Conservation (phyloP, 1,140 invertebrate genomes). For the Neuroterus valhalla region DNA sequence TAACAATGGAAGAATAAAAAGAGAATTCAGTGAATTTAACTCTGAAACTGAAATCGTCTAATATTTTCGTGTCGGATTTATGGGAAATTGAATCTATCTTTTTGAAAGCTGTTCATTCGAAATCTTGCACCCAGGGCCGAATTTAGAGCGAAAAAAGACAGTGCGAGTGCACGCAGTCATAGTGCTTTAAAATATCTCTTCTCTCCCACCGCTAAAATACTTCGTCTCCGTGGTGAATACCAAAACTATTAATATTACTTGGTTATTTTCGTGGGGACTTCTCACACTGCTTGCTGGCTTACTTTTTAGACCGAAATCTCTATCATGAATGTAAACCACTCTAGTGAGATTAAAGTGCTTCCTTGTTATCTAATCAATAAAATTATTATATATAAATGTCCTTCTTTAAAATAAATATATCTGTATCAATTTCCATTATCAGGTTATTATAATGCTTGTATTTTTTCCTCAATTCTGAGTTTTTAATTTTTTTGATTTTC, state of each 20-base stretch:
- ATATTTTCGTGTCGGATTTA: not conserved
- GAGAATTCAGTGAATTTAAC: not conserved
- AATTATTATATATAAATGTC: too few relatives aligned
- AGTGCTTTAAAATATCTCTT: slow-evolving; percentile 63
- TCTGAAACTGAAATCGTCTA: not conserved
- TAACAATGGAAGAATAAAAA: not conserved
- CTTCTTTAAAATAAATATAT: too few relatives aligned
- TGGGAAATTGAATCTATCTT: not conserved
- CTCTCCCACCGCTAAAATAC: slow-evolving; percentile 48
- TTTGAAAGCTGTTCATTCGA: not conserved
- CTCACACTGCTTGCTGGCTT: slow-evolving; percentile 48
- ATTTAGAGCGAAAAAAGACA: slow-evolving; percentile 53
- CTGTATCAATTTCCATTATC: too few relatives aligned
- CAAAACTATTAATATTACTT: slow-evolving; percentile 67
- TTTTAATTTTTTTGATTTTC: too few relatives aligned
- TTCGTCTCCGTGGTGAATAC: slow-evolving; percentile 44
- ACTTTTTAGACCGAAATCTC: slow-evolving; percentile 38
- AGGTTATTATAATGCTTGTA: too few relatives aligned
- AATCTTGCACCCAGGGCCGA: slow-evolving; percentile 32
- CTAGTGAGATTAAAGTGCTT: too few relatives aligned
- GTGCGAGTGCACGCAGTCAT: slow-evolving; percentile 47
- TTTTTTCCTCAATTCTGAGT: too few relatives aligned
- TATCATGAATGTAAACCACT: not conserved
- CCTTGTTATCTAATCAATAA: too few relatives aligned
- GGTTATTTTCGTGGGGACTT: slow-evolving; percentile 65